Base-by-base conservation (phyloP, 1,140 invertebrate species). In the Drosophila setifemur region DNA sequence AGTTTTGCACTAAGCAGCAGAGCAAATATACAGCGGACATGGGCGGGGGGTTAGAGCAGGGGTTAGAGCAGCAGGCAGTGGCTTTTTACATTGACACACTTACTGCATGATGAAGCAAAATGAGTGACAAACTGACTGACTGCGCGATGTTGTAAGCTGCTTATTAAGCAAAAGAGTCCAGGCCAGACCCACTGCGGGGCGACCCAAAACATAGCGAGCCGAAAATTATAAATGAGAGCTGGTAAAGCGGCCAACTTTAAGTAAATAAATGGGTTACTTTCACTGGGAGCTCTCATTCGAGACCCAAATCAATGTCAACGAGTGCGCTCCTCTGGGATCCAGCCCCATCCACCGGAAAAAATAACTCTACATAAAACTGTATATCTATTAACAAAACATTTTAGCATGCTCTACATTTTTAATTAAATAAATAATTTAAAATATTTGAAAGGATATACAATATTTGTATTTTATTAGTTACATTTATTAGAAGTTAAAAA, bases 81-180 rank as follows among this genome's bases (percentile, higher is more conserved):
- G 69, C 63, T 52, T 78, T 69, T 66, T 83, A 68, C 81, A 85
- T 81, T 86, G 81, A 85, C 81, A 85, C 61, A 85, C 81, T 85
- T 86, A 76, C 71, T 86, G 81, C 81, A 85, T 85, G 81, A 86
- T 85, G 75, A 85, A 68, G 81, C 81, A 85, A 85, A 75, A 86
- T 86, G 81, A 85, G 81, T 85, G 81, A 85, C 81, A 85, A 75
- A 85, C 81, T 81, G 81, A 85, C 81, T 81, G 81, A 81, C 81
- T 85, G 75, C 71, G 49, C 60, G 54, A 75, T 54, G 79, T 73
- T 78, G 60, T 74, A 75, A 86, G 73, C 74, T 85, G 75, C 81
- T 85, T 86, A 85, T 86, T 85, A 85, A 66, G 81, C 81, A 43
- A 52, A n/a, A 54, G 70, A 35, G 31, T 21, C 28, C 16, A 63